Evolutionary conservation across 2,113 vertebrate species (phyloP), one percentile per base, ranked within the genome.

Genomic region (Raja brachyura): DNA sequence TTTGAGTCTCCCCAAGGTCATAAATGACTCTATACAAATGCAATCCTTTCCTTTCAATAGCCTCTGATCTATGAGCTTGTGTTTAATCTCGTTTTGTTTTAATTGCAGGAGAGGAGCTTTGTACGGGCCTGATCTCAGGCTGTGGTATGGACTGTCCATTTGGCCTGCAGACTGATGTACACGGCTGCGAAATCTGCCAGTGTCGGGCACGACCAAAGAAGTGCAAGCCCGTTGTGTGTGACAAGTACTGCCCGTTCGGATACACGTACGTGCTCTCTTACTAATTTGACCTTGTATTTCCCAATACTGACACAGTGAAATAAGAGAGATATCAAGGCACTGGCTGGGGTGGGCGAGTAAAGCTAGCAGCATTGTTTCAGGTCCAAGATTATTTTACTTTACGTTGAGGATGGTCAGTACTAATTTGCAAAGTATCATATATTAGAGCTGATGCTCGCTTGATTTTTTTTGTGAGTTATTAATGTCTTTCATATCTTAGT

Each of bases 181-280:
- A 97, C 93, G 96, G 96, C 95, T 98, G 98, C 93, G 97, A 97
- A 93, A 95, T 96, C 94, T 98, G 98, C 94, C 97, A 96, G 94
- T 98, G 98, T 94, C 97, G 97, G 59, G 96, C 96, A 0, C 95
- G 97, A 20, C 97, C 97, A 78, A 97, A 96, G 96, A 98, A 97
- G 94, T 98, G 98, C 97, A 97, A 97, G 93, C 96, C 97, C 59
- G 92, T 97, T 77, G 94, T 95, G 93, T 98, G 98, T 93, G 96
- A 96, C 95, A 98, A 97, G 95, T 95, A 97, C 93, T 98, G 98
- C 95, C 97, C 98, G 0, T 96, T 97, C 83, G 98, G 98, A 95
- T 98, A 97, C 94, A 95, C 98, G 98, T 98, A 96, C 95, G 98
- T 97, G 18, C 63, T 92, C 3, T 33, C 86, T 39, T 13, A 48